Percentiles rank a stretch among this genome's conserved stretches.
These are phyloP conservation scores for Odontamblyopus rebecca DNA, from an alignment of 2,797 vertebrate genomes.

Conservation along the genomic window DNA sequence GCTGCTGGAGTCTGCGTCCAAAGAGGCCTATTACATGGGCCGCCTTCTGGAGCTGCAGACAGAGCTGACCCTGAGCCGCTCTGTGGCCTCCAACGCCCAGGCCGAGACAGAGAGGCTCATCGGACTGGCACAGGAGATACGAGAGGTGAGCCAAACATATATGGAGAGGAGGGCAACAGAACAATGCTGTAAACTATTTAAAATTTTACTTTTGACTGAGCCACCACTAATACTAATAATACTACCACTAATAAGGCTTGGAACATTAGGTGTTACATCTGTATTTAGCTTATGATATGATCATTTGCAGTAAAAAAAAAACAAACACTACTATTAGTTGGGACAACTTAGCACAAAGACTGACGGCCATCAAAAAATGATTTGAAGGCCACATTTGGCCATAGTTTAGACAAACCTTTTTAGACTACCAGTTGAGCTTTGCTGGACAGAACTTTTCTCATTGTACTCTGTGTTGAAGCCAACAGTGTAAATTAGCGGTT, in stretches of 20 bases:
- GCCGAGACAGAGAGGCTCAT: slow-evolving; percentile 89
- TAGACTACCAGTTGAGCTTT: not conserved
- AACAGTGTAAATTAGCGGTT: not conserved
- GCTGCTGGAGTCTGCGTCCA: slow-evolving; percentile 93
- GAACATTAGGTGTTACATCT: too few species aligned
- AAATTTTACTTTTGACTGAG: too few species aligned
- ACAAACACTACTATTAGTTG: too few species aligned
- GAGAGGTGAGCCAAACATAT: slow-evolving; percentile 81
- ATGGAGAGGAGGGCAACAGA: too few species aligned
- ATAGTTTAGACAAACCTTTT: not conserved
- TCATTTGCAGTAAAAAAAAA: too few species aligned
- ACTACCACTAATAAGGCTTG: too few species aligned
- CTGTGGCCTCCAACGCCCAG: slow-evolving; percentile 85
- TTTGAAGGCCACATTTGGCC: too few species aligned
- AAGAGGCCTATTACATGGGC: slow-evolving; percentile 91
- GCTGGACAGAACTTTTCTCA: not conserved
- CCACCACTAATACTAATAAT: too few species aligned
- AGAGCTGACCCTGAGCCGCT: slow-evolving; percentile 85
- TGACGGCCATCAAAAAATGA: too few species aligned
- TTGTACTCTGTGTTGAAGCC: not conserved
- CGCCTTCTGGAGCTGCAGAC: slow-evolving; percentile 92
- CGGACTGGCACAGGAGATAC: slow-evolving; percentile 83
- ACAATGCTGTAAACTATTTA: too few species aligned
- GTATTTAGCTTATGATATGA: too few species aligned
- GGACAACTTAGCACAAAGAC: too few species aligned